Conservation (phyloP, 1,140 invertebrate genomes). For the Bombus polaris region DNA sequence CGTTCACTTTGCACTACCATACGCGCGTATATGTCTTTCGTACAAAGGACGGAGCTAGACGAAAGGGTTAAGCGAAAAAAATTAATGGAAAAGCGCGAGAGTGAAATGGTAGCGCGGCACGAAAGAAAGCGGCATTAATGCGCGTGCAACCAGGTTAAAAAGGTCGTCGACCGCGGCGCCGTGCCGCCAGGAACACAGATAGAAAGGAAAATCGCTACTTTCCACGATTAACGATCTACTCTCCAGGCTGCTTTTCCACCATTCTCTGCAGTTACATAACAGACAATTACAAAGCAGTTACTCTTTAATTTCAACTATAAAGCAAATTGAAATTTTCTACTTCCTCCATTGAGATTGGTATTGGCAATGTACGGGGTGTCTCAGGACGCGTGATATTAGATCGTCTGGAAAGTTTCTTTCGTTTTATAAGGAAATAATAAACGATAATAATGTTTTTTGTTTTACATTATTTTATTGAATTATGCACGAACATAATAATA, state of each 20-base stretch:
- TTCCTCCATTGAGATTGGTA: neutral
- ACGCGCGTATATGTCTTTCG: neutral
- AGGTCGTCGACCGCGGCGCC: conserved; percentile 40
- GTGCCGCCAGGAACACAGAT: conserved; percentile 25
- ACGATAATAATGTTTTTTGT: too few species aligned
- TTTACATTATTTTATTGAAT: too few species aligned
- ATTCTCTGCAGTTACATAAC: neutral
- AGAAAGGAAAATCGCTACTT: conserved; percentile 51
- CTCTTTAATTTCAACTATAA: neutral
- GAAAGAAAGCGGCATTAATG: conserved; percentile 47
- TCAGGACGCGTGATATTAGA: too few species aligned
- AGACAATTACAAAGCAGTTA: neutral
- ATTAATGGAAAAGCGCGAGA: conserved; percentile 34
- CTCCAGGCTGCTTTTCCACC: neutral
- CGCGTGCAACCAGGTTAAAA: conserved; percentile 43
- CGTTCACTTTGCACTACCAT: neutral
- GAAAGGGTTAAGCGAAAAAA: neutral
- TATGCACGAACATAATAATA: too few species aligned
- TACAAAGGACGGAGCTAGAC: neutral
- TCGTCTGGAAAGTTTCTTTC: too few species aligned
- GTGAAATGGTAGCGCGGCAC: conserved; percentile 23
- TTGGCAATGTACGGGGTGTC: too few species aligned
- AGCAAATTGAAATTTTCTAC: neutral
- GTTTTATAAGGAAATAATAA: too few species aligned
- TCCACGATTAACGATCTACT: conserved; percentile 30